Evolutionary conservation across 2,797 vertebrate genomes (phyloP).

Genomic region (Macropodus opercularis): DNA sequence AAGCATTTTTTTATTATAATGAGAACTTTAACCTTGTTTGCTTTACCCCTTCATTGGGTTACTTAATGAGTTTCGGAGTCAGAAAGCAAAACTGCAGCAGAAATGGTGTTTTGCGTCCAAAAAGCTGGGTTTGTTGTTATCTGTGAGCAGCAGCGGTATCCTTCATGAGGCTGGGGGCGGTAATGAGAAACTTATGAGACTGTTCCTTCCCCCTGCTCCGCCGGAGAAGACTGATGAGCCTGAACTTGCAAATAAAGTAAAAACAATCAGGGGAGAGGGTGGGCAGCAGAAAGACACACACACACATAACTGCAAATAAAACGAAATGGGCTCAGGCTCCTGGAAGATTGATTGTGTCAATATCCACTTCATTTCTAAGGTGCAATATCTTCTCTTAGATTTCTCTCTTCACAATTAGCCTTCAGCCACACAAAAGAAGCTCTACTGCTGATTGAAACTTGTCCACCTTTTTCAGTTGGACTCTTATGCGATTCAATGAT

Average conservation of each 20-base stretch:
- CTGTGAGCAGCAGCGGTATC: slow-evolving; percentile 46
- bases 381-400: slow-evolving; percentile 37
- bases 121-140: slow-evolving; percentile 55
- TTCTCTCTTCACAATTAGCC: slow-evolving; percentile 11
- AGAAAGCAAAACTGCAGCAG: slow-evolving; percentile 36
- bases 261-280: slow-evolving; percentile 59
- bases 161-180: slow-evolving; percentile 59
- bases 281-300: slow-evolving; percentile 10
- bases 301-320: slow-evolving; percentile 32
- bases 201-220: slow-evolving; percentile 16
- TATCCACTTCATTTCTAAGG: slow-evolving; percentile 63
- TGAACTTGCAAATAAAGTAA: slow-evolving; percentile 81
- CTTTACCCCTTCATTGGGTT: slow-evolving; percentile 40
- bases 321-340: slow-evolving; percentile 44
- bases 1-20: slow-evolving; percentile 23
- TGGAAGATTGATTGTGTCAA: slow-evolving; percentile 77
- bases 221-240: slow-evolving; percentile 78
- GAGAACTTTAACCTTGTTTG: slow-evolving; percentile 63
- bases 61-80: slow-evolving; percentile 58
- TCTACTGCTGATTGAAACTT: slow-evolving; percentile 22
- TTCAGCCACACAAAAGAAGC: slow-evolving; percentile 8
- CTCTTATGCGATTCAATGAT: slow-evolving; percentile 1
- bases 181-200: slow-evolving; percentile 86
- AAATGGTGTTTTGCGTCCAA: slow-evolving; percentile 60
- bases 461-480: slow-evolving; percentile 4